Evolutionary conservation across 1,140 invertebrate genomes (phyloP), one percentile per base, ranked within the genome.

Genomic region (Ylistrum balloti): DNA sequence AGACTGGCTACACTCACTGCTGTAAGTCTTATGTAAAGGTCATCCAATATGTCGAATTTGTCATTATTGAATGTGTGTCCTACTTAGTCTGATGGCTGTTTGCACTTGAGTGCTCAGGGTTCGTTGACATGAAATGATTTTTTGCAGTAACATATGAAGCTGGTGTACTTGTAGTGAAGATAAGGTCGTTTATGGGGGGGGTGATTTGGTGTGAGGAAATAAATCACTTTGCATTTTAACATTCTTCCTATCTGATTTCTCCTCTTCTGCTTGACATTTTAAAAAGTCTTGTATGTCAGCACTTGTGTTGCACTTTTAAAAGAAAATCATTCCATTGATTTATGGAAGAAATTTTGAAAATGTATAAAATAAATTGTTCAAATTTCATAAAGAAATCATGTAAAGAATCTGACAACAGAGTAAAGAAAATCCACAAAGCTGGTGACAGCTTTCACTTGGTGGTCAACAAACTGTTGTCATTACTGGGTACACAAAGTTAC

Each of bases 51-150:
- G 56, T 74, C 9, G 56, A 74, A 28, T 74, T n/a, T 74, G 17
- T 28, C 56, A 11, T 3, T n/a, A 74, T 74, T 74, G 13, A 74
- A 74, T 28, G 41, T 17, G 41, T 45, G 56, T 74, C 56, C 56
- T 28, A 28, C 13, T 74, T 74, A 74, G 56, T 74, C 56, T 17
- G 56, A 74, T 74, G 56, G 56, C 56, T 28, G 56, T 74, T 74
- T 74, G 56, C 56, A 74, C 56, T 74, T 74, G n/a, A 74, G 56
- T 74, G 56, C 56, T 74, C 56, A 5, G n/a, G 56, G 56, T 74
- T 74, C 56, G 56, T 74, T 74, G 56, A 74, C 56, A 74, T 28
- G 56, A 74, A 74, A 74, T 74, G 22, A 74, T 74, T 74, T 45
- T 74, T 74, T 74, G 56, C 28, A 5, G 56, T 74, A 74, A 74